Evolutionary conservation across 2,888 invertebrate species (phyloP), one percentile per base, ranked within the genome.

Genomic region (Nemotelus nigrinus): DNA sequence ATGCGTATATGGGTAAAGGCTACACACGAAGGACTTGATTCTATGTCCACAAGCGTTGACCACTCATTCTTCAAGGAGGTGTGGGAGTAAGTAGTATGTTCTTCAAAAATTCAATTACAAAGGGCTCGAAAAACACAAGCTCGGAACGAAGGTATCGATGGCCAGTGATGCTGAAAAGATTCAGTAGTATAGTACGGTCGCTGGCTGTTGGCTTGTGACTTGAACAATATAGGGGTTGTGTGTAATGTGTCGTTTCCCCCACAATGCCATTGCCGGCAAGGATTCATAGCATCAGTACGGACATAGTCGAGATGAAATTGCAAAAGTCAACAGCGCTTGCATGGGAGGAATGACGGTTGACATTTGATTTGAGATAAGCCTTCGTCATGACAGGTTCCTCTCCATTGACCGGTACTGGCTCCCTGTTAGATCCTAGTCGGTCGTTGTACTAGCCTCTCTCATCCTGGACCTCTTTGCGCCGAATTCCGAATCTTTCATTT

Each of bases 311-410:
- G 60, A 48, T 63, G 74, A 74, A 74, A 74, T 74, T 74, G 47
- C 74, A 60, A 74, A 74, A 74, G 74, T 74, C 74, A 74, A 74
- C 74, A 70, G 70, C 70, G 50, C 63, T 39, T 63, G 74, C 25
- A 60, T n/a, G 50, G 39, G n/a, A 63, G 25, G 63, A 10, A 43
- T 41, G 78, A 68, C 70, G 64, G 77, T 67, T 79, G 79, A 79
- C 79, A 77, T 79, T 79, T 79, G 79, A 79, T 79, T 74, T 55
- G 77, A 79, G 79, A 79, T 79, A 79, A 79, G 79, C 79, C 70
- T 63, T 77, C 76, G 79, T 64, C 79, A 25, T 79, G 79, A 76
- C 77, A 72, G 76, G 65, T 57, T 67, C 53, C 53, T 63, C 70
- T 74, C 70, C 74, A 79, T 77, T 77, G 76, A 79, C 77, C 77